These are phyloP conservation scores for Zygothrica quintamaculata DNA, from an alignment of 2,888 invertebrate genomes.

Conservation along the genomic window DNA sequence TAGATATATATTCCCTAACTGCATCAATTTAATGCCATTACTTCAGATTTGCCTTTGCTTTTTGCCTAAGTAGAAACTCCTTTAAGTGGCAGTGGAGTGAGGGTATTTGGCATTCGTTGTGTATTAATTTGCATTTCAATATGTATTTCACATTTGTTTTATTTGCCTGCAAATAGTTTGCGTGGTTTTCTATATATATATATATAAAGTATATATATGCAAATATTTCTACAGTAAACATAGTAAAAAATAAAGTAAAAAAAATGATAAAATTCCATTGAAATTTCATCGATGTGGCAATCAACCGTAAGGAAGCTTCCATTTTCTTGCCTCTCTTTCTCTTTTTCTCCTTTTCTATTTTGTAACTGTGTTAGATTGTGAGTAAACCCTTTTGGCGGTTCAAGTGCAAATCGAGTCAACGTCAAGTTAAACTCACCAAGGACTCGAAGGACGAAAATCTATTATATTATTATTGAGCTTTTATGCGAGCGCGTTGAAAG, in stretches of 20 bases:
- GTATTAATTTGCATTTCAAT: conserved; percentile 14
- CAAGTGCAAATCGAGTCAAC: conserved; percentile 65
- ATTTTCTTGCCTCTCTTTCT: conserved; percentile 12
- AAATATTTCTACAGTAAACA: conserved; percentile 44
- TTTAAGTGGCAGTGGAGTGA: no score
- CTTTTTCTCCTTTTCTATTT: neutral
- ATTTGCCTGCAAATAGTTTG: conserved; percentile 43
- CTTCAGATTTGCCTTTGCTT: no score
- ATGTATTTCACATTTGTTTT: conserved; percentile 24
- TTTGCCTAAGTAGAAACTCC: no score
- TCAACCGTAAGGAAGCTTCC: conserved; percentile 34
- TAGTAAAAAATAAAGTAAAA: conserved; percentile 26
- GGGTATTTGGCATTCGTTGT: neutral
- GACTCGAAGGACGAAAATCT: conserved; percentile 52
- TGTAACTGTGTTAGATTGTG: neutral
- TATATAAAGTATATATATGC: no score
- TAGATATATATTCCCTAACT: no score
- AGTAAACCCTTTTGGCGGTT: conserved; percentile 18
- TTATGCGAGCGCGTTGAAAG: conserved; percentile 53
- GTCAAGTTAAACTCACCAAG: conserved; percentile 42
- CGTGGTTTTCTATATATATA: conserved; percentile 44
- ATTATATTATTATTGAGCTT: conserved; percentile 72
- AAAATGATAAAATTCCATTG: conserved; percentile 30
- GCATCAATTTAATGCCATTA: no score
- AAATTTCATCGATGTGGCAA: conserved; percentile 38